Conservation (phyloP, 2,797 vertebrate species). For the Psittacula echo region DNA sequence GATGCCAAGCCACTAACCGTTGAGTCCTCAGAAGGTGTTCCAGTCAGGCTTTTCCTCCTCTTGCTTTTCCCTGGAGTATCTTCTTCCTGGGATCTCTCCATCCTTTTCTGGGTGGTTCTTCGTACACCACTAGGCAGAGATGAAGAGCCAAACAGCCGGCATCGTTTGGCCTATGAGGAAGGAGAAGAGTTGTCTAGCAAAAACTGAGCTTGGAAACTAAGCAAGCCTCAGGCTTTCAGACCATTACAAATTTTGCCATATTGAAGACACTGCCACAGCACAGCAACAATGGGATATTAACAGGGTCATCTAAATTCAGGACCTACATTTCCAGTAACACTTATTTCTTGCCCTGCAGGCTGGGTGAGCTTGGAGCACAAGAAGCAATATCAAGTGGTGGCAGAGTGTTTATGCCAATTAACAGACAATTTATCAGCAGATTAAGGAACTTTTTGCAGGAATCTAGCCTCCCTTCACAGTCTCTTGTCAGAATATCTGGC, state of each 20-base stretch:
- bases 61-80: conserved; percentile 84
- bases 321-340: neutral
- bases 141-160: conserved; percentile 80
- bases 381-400: neutral
- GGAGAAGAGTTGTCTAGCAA: neutral
- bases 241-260: no score
- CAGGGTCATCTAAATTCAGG: neutral
- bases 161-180: conserved; percentile 67
- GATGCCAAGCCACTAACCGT: conserved; percentile 28
- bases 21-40: conserved; percentile 27
- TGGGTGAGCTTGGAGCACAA: neutral
- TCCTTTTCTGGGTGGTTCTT: conserved; percentile 81
- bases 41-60: conserved; percentile 83
- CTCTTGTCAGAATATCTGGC: neutral
- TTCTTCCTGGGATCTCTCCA: conserved; percentile 84
- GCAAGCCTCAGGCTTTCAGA: neutral
- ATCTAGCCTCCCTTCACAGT: neutral
- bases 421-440: neutral
- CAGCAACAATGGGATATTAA: neutral
- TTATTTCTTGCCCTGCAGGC: neutral
- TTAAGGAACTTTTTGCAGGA: neutral
- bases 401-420: neutral
- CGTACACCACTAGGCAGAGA: conserved; percentile 67
- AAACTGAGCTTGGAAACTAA: neutral
- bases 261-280: no score